A percentile compares a stretch with the other conserved stretches of the same genome.
These are phyloP conservation scores for Camponotus vicinus DNA, from an alignment of 1,140 invertebrate species.

Conservation along the genomic window DNA sequence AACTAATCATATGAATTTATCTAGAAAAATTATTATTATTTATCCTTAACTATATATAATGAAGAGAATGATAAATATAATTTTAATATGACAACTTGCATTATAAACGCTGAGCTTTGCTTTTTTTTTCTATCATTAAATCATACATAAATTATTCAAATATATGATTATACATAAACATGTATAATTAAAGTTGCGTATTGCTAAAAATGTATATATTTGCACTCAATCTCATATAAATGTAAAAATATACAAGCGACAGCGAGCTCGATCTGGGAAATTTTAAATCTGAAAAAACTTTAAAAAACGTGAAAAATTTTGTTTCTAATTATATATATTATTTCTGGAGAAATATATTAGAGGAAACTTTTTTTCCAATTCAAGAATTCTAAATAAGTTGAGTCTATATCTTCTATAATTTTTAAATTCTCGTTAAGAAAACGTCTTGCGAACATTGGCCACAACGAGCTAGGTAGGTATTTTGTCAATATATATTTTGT, in stretches of 20 bases:
- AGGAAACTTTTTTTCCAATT: neutral
- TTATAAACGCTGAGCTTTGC: neutral
- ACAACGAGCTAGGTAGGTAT: constrained; percentile 6
- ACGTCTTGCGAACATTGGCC: neutral
- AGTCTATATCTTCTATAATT: neutral
- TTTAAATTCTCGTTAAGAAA: neutral
- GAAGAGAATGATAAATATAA: neutral
- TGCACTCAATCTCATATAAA: too few species aligned
- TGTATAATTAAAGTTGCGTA: too few species aligned
- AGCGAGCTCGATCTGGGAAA: too few species aligned
- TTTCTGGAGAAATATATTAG: neutral
- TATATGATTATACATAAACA: too few species aligned
- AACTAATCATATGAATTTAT: neutral
- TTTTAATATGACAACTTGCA: neutral
- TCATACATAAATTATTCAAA: too few species aligned
- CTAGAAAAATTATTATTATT: neutral
- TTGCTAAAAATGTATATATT: too few species aligned
- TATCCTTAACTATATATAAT: neutral
- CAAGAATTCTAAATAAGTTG: neutral
- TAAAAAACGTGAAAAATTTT: too few species aligned
- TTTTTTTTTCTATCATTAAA: neutral
- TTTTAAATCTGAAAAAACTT: too few species aligned
- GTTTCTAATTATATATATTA: too few species aligned
- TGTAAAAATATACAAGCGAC: too few species aligned
- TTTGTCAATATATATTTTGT: constrained; percentile 26